These are phyloP conservation scores for Agrochola circellaris DNA, from an alignment of 2,888 invertebrate species.

Conservation along the genomic window DNA sequence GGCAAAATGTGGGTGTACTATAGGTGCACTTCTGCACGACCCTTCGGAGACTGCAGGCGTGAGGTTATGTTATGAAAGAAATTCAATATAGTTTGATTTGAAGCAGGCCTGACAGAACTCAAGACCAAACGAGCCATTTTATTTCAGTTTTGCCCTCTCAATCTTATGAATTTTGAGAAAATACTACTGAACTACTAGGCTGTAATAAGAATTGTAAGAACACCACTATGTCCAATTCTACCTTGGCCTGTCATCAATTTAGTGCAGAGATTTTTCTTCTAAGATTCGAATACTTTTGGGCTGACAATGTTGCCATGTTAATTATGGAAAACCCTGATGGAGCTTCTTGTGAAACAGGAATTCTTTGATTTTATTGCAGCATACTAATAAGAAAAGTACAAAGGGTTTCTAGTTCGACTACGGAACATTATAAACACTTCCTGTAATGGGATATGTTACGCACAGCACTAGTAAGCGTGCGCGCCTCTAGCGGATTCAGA, in stretches of 20 bases:
- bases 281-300: background rate
- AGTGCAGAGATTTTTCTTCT: background rate
- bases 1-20: no score
- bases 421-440: background rate
- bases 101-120: conserved; percentile 28
- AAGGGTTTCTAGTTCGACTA: background rate
- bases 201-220: background rate
- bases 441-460: no score
- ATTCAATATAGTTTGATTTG: conserved; percentile 19
- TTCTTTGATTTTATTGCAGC: background rate
- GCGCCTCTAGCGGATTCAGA: no score
- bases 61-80: background rate
- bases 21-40: no score
- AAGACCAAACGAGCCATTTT: conserved; percentile 3
- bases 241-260: conserved; percentile 1
- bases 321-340: background rate
- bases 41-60: no score
- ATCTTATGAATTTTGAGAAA: conserved; percentile 1
- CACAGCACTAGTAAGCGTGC: no score
- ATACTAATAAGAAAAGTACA: background rate
- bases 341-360: background rate
- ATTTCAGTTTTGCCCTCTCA: background rate
- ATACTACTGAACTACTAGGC: background rate
- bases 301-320: background rate
- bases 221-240: background rate